Conservation (phyloP, 2,888 invertebrate species). For the Protophormia terraenovae region DNA sequence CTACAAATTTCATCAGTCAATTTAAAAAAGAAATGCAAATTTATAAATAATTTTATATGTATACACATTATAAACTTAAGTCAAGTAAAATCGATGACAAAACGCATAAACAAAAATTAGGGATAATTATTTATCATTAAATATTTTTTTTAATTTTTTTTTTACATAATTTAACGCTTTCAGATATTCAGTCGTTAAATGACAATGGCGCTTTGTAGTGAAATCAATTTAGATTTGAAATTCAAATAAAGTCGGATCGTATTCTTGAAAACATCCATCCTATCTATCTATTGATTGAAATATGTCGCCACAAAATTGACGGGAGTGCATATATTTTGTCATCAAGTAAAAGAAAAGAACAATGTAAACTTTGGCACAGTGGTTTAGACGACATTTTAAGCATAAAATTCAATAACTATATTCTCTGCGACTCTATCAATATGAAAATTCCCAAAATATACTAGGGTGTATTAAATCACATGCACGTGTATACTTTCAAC, state of each 20-base stretch:
- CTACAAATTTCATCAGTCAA: too few species aligned
- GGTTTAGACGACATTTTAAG: not conserved
- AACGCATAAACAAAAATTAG: not conserved
- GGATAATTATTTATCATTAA: slow-evolving; percentile 7
- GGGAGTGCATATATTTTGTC: slow-evolving; percentile 26
- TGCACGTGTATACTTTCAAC: too few species aligned
- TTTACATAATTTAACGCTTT: slow-evolving; percentile 38
- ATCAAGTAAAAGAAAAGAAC: slow-evolving; percentile 1
- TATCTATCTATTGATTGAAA: slow-evolving; percentile 53
- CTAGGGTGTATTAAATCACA: too few species aligned
- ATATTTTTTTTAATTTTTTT: slow-evolving; percentile 6
- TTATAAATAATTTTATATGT: too few species aligned
- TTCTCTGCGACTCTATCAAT: too few species aligned
- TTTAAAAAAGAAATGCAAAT: too few species aligned
- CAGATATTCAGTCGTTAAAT: not conserved
- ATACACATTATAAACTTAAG: too few species aligned
- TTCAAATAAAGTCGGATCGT: slow-evolving; percentile 60
- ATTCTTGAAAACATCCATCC: slow-evolving; percentile 50
- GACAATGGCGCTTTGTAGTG: slow-evolving; percentile 41
- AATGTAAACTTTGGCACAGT: slow-evolving; percentile 32
- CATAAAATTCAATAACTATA: too few species aligned
- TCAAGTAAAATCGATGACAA: not conserved
- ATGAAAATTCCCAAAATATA: too few species aligned
- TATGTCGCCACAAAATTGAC: slow-evolving; percentile 63
- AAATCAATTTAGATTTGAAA: slow-evolving; percentile 48